Evolutionary conservation across 2,113 vertebrate genomes (phyloP), one percentile per base, ranked within the genome.

Genomic region (Tapirus terrestris): DNA sequence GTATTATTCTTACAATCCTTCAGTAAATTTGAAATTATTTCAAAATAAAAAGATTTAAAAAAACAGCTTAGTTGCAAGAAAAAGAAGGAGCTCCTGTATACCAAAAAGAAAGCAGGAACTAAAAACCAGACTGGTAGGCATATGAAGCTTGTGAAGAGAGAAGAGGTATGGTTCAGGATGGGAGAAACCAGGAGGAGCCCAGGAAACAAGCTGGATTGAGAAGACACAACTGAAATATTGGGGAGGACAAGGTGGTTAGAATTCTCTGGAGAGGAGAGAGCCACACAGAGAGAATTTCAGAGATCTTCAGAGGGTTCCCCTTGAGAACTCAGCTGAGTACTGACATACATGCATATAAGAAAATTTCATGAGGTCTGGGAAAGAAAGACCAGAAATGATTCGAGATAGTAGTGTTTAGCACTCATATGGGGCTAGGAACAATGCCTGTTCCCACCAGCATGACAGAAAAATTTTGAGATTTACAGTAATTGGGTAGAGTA

Each of bases 1-100:
- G 51, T 60, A 93, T n/a, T 85, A 80, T 53, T 82, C 51, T 95
- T 72, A 83, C 4, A 92, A 92, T 45, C 83, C 18, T 81, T 89
- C 31, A 63, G 25, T 80, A 92, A 94, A 85, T 67, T 61, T 72
- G 36, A 89, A 73, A 84, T 79, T 70, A 84, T 51, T 93, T 76
- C 51, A 56, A 76, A 58, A 61, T 73, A 48, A 61, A 80, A 79
- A 58, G 18, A 61, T 36, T 63, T 31, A 77, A 20, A 45, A 45
- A 79, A 87, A 95, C 39, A 51, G 25, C 10, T 58, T 13, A 76
- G 17, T 89, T 39, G 12, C 7, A 94, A 96, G 18, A 93, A 79
- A 93, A 36, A 97, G 53, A 76, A 67, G 13, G 36, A 12, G 45
- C 8, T 79, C 77, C 43, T 96, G 2, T 58, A 80, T 65, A 89